phyloP scores from a whole-genome alignment of 2,888 invertebrate genomes.

The Caenorhabditis sp. region DNA sequence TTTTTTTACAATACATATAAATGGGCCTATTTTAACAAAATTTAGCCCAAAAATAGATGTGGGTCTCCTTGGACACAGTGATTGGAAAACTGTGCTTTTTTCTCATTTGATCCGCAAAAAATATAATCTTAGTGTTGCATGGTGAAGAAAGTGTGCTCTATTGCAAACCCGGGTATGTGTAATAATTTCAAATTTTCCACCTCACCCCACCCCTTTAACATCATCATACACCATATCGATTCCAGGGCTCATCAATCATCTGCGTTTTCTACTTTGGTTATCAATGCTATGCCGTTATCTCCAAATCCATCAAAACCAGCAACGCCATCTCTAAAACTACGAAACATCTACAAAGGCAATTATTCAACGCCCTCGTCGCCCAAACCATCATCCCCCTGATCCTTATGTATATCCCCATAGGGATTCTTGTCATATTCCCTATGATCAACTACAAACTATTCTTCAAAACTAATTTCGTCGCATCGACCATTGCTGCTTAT shows the following conservation, averaged over 20 bases:
- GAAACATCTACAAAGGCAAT: conserved; percentile 17
- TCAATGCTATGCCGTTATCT: conserved; percentile 13
- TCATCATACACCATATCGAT: no score
- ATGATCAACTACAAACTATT: conserved; percentile 21
- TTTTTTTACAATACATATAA: no score
- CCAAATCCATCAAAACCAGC: background rate
- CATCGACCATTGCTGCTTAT: conserved; percentile 15
- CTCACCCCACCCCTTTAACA: no score
- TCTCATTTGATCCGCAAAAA: no score
- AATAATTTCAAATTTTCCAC: no score
- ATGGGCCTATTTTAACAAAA: no score
- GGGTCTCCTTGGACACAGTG: no score
- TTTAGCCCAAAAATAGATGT: no score
- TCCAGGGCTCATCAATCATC: background rate
- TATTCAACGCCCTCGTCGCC: conserved; percentile 20
- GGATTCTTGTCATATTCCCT: conserved; percentile 23
- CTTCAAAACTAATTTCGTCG: conserved; percentile 12
- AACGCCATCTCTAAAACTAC: conserved; percentile 5
- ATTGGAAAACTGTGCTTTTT: no score
- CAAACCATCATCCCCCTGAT: conserved; percentile 23
- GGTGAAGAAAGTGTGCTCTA: no score
- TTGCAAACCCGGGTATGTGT: no score
- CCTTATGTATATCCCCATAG: conserved; percentile 23
- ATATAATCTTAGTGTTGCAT: no score
- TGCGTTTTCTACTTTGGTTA: conserved; percentile 19